These are phyloP conservation scores for Agriotes lineatus DNA, from an alignment of 2,888 invertebrate genomes.

Conservation along the genomic window DNA sequence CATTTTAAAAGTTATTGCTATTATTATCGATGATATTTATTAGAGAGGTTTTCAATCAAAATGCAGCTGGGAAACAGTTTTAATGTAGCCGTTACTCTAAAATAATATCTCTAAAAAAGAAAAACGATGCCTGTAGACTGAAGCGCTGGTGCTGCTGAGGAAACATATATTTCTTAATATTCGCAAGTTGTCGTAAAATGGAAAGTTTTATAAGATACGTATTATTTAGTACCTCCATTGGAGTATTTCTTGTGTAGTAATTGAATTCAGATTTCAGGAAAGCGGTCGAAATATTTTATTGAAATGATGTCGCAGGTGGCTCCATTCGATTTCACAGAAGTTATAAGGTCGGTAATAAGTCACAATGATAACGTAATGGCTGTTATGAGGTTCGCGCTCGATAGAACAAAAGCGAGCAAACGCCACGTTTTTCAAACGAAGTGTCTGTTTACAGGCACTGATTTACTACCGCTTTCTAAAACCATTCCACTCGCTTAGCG, in stretches of 20 bases:
- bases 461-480: conserved; percentile 49
- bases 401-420: conserved; percentile 56
- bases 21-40: background rate
- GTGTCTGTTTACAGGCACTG: conserved; percentile 55
- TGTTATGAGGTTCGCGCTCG: conserved; percentile 59
- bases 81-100: conserved; percentile 1
- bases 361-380: conserved; percentile 60
- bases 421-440: conserved; percentile 54
- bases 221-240: conserved; percentile 44
- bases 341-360: conserved; percentile 60
- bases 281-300: conserved; percentile 60
- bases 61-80: background rate
- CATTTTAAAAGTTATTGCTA: background rate
- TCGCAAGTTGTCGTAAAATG: conserved; percentile 23
- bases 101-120: background rate
- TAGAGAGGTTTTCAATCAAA: background rate
- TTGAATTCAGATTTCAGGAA: conserved; percentile 59
- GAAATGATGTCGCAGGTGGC: conserved; percentile 63
- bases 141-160: conserved; percentile 4
- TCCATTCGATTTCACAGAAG: conserved; percentile 54
- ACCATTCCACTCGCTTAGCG: conserved; percentile 34
- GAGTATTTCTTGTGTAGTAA: conserved; percentile 53
- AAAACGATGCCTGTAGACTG: conserved; percentile 12
- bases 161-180: conserved; percentile 29
- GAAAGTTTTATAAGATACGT: conserved; percentile 26